Percentiles rank a stretch among this genome's conserved stretches.
Evolutionary conservation across 2,113 vertebrate genomes (phyloP).

Genomic region (Petaurus breviceps): DNA sequence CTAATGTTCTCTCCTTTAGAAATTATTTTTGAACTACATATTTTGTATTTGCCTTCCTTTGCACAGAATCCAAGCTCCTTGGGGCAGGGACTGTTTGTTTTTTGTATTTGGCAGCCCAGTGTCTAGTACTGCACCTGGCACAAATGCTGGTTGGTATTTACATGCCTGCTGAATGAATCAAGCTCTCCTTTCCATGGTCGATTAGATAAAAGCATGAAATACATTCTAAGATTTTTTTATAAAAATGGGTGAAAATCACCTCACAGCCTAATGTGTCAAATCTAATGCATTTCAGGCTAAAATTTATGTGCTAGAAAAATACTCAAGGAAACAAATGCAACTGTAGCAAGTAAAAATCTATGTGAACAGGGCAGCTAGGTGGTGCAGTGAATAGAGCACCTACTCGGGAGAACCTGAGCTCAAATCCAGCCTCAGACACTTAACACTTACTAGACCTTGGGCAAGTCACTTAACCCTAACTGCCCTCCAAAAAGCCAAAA

Average conservation of each 20-base stretch:
- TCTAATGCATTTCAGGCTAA: not conserved
- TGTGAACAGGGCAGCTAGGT: not conserved
- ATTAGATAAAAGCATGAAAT: not conserved
- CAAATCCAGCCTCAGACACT: no score
- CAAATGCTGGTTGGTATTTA: not conserved
- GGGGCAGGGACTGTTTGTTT: not conserved
- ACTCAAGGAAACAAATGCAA: not conserved
- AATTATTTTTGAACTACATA: not conserved
- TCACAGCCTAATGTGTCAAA: not conserved
- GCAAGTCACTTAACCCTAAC: no score
- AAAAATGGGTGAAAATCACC: not conserved
- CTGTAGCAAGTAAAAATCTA: not conserved
- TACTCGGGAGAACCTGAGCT: no score
- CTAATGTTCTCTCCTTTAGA: not conserved
- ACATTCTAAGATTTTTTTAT: not conserved
- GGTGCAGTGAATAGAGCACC: no score
- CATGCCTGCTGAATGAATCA: not conserved
- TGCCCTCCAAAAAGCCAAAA: no score
- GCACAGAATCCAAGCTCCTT: not conserved
- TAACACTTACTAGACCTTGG: no score
- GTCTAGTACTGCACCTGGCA: not conserved
- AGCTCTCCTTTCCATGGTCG: not conserved
- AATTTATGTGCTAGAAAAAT: not conserved
- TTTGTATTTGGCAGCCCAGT: not conserved
- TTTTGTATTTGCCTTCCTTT: not conserved